A percentile compares a stretch with the other conserved stretches of the same genome.
These are phyloP conservation scores for Abrostola triplasia DNA, from an alignment of 2,888 invertebrate genomes.

Conservation along the genomic window DNA sequence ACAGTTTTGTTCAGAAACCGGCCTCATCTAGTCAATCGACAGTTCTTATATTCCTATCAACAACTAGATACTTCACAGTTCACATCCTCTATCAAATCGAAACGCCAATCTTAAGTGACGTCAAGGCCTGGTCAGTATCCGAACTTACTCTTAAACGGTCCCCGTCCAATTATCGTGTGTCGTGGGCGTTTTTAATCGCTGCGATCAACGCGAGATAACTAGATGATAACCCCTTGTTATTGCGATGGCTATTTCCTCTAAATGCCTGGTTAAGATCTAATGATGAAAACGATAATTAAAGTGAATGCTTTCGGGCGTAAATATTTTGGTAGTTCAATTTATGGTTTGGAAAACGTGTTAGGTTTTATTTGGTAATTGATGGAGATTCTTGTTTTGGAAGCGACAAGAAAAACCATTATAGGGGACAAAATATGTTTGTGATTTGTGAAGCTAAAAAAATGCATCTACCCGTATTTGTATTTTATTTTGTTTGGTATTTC, in stretches of 20 bases:
- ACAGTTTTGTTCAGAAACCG: no score
- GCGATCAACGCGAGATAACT: constrained; percentile 51
- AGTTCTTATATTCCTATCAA: neutral
- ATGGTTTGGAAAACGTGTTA: constrained; percentile 4
- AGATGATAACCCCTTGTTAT: constrained; percentile 41
- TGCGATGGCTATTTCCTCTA: constrained; percentile 33
- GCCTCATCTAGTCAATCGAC: no score
- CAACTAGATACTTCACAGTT: neutral
- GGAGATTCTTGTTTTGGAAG: constrained; percentile 12
- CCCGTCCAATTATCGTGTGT: constrained; percentile 50
- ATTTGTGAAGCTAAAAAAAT: no score
- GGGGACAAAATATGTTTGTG: neutral
- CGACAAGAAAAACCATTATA: constrained; percentile 1
- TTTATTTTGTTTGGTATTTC: no score
- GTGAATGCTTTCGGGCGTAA: constrained; percentile 15
- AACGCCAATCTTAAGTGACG: constrained; percentile 15
- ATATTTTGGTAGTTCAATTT: constrained; percentile 25
- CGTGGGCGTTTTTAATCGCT: constrained; percentile 53
- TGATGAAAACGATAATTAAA: constrained; percentile 32
- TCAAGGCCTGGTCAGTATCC: constrained; percentile 26
- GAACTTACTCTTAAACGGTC: constrained; percentile 27
- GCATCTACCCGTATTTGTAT: no score
- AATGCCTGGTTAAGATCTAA: constrained; percentile 42
- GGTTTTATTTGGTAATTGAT: constrained; percentile 24
- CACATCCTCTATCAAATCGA: constrained; percentile 11